These are phyloP conservation scores for Grantiella picta DNA, from an alignment of 2,113 vertebrate genomes.

Conservation along the genomic window DNA sequence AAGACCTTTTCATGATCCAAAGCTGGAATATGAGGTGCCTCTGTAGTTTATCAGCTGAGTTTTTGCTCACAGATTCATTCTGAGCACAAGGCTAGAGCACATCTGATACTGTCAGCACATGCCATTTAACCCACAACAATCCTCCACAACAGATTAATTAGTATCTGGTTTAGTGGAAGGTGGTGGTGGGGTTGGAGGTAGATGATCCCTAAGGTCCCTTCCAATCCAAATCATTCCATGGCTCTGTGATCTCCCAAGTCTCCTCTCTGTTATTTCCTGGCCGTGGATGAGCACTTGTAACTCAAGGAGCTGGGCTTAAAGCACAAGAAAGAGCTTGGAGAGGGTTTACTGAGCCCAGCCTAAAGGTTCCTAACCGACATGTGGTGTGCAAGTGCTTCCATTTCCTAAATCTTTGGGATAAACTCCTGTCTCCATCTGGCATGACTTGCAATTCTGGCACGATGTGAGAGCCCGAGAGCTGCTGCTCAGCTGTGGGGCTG, in stretches of 20 bases:
- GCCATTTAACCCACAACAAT: background rate
- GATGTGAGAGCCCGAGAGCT: accelerated
- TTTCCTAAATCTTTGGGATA: background rate
- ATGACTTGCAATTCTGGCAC: background rate
- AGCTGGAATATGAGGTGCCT: background rate
- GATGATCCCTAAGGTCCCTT: background rate
- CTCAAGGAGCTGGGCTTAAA: background rate
- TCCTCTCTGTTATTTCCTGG: background rate
- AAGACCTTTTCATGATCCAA: background rate
- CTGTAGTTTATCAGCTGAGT: background rate
- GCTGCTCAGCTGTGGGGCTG: background rate
- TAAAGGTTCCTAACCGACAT: background rate
- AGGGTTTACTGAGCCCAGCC: background rate
- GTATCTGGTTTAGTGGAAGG: background rate
- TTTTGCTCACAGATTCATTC: background rate
- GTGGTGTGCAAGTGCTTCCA: background rate
- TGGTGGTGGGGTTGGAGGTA: background rate
- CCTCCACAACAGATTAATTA: background rate
- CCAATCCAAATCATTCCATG: background rate
- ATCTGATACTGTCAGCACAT: background rate
- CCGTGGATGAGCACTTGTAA: background rate
- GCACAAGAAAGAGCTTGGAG: background rate
- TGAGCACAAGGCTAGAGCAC: background rate
- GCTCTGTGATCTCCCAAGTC: background rate
- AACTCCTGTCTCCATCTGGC: background rate